Evolutionary conservation across 64 coral and sea anemone species (phyloP).

Genomic region (Stylophora pistillata): DNA sequence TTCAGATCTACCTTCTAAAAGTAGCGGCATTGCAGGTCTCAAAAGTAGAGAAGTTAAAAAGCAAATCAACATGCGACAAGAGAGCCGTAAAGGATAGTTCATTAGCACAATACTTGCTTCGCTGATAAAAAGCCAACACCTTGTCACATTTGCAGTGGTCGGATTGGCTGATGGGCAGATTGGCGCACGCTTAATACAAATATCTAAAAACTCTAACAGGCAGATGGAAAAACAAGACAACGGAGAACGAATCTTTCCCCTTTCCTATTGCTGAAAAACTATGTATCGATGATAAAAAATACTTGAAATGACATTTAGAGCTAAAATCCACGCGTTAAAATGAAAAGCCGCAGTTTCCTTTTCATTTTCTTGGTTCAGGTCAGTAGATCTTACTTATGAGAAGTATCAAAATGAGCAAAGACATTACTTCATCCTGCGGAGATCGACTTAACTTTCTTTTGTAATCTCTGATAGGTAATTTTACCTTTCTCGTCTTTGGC

Average conservation of each 20-base stretch:
- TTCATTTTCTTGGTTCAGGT: neutral
- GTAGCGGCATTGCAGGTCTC: neutral
- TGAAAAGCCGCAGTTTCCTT: neutral
- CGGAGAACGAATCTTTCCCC: neutral
- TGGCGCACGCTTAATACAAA: slow-evolving; percentile 21
- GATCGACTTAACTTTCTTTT: neutral
- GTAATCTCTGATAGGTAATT: slow-evolving; percentile 5
- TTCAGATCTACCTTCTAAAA: neutral
- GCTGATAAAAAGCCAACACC: neutral
- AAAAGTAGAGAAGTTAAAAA: neutral
- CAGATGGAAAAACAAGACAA: slow-evolving; percentile 11
- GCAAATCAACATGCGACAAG: neutral
- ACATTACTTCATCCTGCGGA: neutral
- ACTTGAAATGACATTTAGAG: neutral
- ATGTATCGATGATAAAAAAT: too few relatives aligned
- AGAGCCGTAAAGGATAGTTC: slow-evolving; percentile 26
- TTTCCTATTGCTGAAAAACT: neutral
- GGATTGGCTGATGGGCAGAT: slow-evolving; percentile 8
- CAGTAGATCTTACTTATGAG: neutral
- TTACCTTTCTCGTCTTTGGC: neutral
- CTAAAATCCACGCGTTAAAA: neutral
- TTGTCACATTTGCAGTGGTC: neutral
- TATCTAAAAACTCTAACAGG: slow-evolving; percentile 16
- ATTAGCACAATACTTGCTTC: slow-evolving; percentile 13
- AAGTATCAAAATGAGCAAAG: neutral